These are phyloP conservation scores for Actinostola sp. DNA, from an alignment of 92 coral and sea anemone genomes.

Conservation along the genomic window DNA sequence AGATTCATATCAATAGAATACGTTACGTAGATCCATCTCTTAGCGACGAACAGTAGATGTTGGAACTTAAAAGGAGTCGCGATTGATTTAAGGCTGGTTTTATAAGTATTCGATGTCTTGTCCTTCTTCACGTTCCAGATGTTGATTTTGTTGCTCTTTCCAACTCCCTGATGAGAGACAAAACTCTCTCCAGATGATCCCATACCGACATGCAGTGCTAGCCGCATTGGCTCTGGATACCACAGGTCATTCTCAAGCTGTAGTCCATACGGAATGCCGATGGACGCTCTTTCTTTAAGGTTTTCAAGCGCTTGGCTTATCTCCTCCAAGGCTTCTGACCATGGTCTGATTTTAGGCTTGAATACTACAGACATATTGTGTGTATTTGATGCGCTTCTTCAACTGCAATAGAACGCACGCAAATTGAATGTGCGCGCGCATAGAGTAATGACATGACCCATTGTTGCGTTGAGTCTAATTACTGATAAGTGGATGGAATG, in stretches of 20 bases:
- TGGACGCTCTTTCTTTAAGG: slow-evolving; percentile 37
- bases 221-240: slow-evolving; percentile 70
- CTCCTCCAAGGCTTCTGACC: slow-evolving; percentile 60
- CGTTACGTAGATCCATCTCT: slow-evolving; percentile 79
- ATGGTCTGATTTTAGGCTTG: slow-evolving; percentile 69
- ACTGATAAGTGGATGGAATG: too few relatives aligned
- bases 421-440: slow-evolving; percentile 1
- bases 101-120: slow-evolving; percentile 40
- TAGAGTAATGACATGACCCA: too few relatives aligned
- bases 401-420: too few relatives aligned
- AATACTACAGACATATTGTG: slow-evolving; percentile 9
- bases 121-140: slow-evolving; percentile 81
- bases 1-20: slow-evolving; percentile 72
- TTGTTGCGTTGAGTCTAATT: background rate
- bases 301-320: slow-evolving; percentile 41
- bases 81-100: slow-evolving; percentile 38
- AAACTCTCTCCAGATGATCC: slow-evolving; percentile 66
- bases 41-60: slow-evolving; percentile 68
- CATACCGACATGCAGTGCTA: slow-evolving; percentile 47
- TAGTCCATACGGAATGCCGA: slow-evolving; percentile 70
- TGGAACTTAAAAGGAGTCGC: slow-evolving; percentile 61
- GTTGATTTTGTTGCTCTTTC: slow-evolving; percentile 77
- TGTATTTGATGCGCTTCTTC: background rate
- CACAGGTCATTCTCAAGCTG: slow-evolving; percentile 70
- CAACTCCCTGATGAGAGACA: slow-evolving; percentile 92